Base-by-base conservation (phyloP, 2,113 vertebrate species). In the Macrotus californicus region DNA sequence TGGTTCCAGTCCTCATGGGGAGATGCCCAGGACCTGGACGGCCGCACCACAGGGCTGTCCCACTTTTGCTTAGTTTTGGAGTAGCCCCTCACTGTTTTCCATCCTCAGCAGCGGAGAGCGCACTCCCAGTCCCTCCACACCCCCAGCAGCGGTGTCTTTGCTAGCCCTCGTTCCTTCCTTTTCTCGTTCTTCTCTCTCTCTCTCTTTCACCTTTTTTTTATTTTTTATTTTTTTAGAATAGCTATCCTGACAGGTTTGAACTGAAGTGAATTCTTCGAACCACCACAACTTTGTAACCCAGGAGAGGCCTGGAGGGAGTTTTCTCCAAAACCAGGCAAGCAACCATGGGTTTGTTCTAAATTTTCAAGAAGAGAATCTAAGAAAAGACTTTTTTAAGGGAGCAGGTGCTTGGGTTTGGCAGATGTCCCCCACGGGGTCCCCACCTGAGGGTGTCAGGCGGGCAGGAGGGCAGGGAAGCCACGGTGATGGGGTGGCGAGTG, bases 401-500 rank as follows among this genome's bases (percentile, higher is more conserved):
- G 21, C 54, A 56, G 54, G 54, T 56, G 54, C 54, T 56, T 56
- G 54, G 54, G 54, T 15, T 22, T 56, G 54, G 54, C 54, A 5
- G 7, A n/a, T 29, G 11, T 61, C 31, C 4, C 26, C 7, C 2
- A 0, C 7, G 24, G 34, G 56, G 34, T 16, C 11, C 31, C 22
- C 56, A 9, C n/a, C 54, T 22, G 43, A 61, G 41, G 19, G 76
- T 15, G 31, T 41, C 19, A 15, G 13, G 16, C 21, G 4, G 79
- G 24, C 1, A 26, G 39, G 14, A 7, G 7, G 29, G 6, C 7
- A 34, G 8, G 41, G 72, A 34, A 18, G 39, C 9, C 8, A 0
- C 4, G 5, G 16, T 18, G 36, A 14, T 22, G 6, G 41, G 29
- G 16, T 5, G 69, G 22, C n/a, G 14, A 24, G 1, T 9, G 14